These are phyloP conservation scores for Daktulosphaira vitifoliae DNA, from an alignment of 1,140 invertebrate species.

Conservation along the genomic window DNA sequence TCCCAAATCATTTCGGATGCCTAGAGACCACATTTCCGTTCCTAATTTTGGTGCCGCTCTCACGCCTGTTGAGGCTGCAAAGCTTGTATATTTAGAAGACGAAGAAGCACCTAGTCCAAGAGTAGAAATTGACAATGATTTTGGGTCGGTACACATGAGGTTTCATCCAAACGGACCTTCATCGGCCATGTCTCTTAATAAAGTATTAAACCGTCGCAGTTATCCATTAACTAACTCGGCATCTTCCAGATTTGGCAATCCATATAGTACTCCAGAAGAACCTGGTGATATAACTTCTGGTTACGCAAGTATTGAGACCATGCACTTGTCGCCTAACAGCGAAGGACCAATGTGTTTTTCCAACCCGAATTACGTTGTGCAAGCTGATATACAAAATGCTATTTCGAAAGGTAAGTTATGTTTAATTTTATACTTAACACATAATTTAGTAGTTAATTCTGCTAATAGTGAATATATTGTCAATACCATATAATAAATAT, in stretches of 20 bases:
- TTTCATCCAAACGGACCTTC: conserved; percentile 37
- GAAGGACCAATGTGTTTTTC: conserved; percentile 43
- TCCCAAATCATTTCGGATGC: conserved; percentile 45
- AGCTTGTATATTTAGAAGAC: conserved; percentile 60
- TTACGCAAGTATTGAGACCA: conserved; percentile 63
- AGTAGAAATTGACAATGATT: conserved; percentile 35
- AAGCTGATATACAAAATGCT: conserved; percentile 41
- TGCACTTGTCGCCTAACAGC: conserved; percentile 44
- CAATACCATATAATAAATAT: too few relatives aligned
- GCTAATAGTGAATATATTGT: too few relatives aligned
- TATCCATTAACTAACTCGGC: conserved; percentile 49
- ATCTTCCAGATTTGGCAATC: conserved; percentile 51
- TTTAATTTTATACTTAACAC: too few relatives aligned
- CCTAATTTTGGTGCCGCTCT: conserved; percentile 41
- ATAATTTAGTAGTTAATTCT: too few relatives aligned
- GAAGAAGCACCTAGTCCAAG: conserved; percentile 43
- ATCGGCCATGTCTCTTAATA: conserved; percentile 8
- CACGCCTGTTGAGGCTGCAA: conserved; percentile 58
- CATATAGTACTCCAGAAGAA: conserved; percentile 51
- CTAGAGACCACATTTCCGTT: conserved; percentile 30
- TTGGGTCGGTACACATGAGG: conserved; percentile 40
- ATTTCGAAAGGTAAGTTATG: conserved; percentile 17
- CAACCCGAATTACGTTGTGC: conserved; percentile 63
- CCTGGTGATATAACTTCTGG: conserved; percentile 59
- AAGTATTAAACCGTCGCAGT: conserved; percentile 38